A percentile compares a stretch with the other conserved stretches of the same genome.
These are phyloP conservation scores for Ostrea denselamellosa DNA, from an alignment of 1,140 invertebrate species.

Conservation along the genomic window DNA sequence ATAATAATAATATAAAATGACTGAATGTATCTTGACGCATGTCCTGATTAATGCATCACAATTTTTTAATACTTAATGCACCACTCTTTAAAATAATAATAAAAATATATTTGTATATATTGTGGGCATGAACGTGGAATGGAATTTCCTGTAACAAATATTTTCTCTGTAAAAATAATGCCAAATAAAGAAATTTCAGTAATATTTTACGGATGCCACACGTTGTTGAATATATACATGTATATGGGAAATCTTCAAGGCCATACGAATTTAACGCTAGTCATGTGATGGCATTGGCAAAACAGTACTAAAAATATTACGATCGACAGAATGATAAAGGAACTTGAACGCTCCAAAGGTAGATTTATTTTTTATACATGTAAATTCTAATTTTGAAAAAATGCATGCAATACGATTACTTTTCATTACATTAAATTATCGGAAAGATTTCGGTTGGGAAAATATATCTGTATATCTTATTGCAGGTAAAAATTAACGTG, in stretches of 20 bases:
- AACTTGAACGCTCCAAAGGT: neutral
- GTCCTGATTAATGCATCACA: neutral
- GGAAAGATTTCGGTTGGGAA: too few species aligned
- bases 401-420: too few species aligned
- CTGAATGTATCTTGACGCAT: too few species aligned
- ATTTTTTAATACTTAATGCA: too few species aligned
- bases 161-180: neutral
- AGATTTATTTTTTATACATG: neutral
- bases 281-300: constrained; percentile 8
- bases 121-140: neutral
- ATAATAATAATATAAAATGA: too few species aligned
- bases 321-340: neutral
- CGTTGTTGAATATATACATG: neutral
- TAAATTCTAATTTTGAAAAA: too few species aligned
- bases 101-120: neutral
- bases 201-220: neutral
- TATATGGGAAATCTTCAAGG: constrained; percentile 7
- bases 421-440: too few species aligned
- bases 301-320: neutral
- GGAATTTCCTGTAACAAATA: neutral
- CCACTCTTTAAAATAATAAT: neutral
- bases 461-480: too few species aligned
- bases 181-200: neutral
- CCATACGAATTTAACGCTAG: neutral
- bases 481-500: too few species aligned